These are phyloP conservation scores for Laupala kohalensis DNA, from an alignment of 1,140 invertebrate genomes.

Conservation along the genomic window DNA sequence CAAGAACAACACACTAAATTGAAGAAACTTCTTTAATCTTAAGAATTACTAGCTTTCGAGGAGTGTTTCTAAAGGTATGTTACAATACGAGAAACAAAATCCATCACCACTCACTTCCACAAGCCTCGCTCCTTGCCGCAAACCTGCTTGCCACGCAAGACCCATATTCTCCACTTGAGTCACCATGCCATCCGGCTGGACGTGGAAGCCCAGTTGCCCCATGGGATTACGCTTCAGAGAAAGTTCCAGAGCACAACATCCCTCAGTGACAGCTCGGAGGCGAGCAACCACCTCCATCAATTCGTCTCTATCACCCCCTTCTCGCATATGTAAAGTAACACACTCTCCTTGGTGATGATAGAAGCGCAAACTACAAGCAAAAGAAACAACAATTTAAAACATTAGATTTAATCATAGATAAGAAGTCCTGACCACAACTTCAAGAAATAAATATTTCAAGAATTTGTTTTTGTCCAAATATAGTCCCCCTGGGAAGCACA, in stretches of 20 bases:
- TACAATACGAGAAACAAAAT: not conserved
- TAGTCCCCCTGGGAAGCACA: too few relatives aligned
- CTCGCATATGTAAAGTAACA: constrained; percentile 54
- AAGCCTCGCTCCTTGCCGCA: constrained; percentile 75
- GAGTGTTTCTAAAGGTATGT: too few relatives aligned
- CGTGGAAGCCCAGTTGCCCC: constrained; percentile 87
- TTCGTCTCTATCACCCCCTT: constrained; percentile 56
- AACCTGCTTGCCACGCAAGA: constrained; percentile 76
- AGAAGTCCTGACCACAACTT: too few relatives aligned
- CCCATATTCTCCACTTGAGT: constrained; percentile 84
- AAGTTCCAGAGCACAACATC: constrained; percentile 59
- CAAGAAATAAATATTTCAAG: too few relatives aligned
- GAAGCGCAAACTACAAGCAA: constrained; percentile 43
- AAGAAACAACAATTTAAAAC: too few relatives aligned
- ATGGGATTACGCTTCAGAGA: constrained; percentile 62
- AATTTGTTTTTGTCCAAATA: too few relatives aligned
- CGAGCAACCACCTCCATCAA: constrained; percentile 62
- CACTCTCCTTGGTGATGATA: constrained; percentile 78
- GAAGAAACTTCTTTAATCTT: too few relatives aligned
- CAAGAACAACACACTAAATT: too few relatives aligned
- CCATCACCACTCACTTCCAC: constrained; percentile 52
- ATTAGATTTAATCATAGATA: too few relatives aligned
- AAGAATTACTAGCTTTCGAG: too few relatives aligned
- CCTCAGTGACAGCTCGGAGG: constrained; percentile 55
- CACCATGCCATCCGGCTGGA: constrained; percentile 89